phyloP scores from a whole-genome alignment of 1,140 invertebrate species.

The Fragariocoptes setiger region DNA sequence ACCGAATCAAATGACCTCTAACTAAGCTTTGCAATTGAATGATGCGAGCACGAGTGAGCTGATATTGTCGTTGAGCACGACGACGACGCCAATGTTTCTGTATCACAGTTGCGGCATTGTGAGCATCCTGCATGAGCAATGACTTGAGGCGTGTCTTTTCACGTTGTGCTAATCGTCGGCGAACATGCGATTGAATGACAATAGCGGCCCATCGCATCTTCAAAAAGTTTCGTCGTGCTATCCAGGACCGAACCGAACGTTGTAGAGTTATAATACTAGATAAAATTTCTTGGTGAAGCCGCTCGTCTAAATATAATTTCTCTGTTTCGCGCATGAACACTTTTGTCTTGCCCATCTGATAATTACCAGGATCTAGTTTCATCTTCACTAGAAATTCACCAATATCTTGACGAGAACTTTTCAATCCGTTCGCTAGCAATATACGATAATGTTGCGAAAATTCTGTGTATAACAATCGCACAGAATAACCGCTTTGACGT shows the following conservation, averaged over 20 bases:
- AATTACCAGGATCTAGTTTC: slow-evolving; percentile 52
- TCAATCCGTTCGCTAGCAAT: slow-evolving; percentile 47
- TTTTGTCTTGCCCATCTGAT: slow-evolving; percentile 61
- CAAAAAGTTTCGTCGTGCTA: slow-evolving; percentile 41
- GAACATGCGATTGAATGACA: slow-evolving; percentile 31
- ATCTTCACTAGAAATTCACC: slow-evolving; percentile 39
- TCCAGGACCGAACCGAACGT: slow-evolving; percentile 44
- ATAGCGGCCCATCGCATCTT: slow-evolving; percentile 34
- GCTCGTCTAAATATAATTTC: slow-evolving; percentile 60
- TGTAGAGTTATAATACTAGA: slow-evolving; percentile 63
- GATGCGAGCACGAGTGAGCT: slow-evolving; percentile 22
- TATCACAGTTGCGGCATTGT: slow-evolving; percentile 33
- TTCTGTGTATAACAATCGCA: slow-evolving; percentile 63
- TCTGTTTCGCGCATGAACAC: slow-evolving; percentile 77
- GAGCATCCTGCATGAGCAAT: slow-evolving; percentile 11
- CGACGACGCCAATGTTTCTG: slow-evolving; percentile 39
- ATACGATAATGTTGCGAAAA: slow-evolving; percentile 73
- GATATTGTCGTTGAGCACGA: slow-evolving; percentile 28
- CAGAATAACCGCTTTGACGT: slow-evolving; percentile 73
- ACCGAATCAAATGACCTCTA: slow-evolving; percentile 12
- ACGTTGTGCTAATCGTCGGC: slow-evolving; percentile 24
- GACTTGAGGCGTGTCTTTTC: slow-evolving; percentile 10
- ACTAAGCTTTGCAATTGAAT: slow-evolving; percentile 11
- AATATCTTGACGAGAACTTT: slow-evolving; percentile 45
- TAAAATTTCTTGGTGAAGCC: slow-evolving; percentile 71